Conservation (phyloP, 2,113 vertebrate species). For the Actinemys pallida region DNA sequence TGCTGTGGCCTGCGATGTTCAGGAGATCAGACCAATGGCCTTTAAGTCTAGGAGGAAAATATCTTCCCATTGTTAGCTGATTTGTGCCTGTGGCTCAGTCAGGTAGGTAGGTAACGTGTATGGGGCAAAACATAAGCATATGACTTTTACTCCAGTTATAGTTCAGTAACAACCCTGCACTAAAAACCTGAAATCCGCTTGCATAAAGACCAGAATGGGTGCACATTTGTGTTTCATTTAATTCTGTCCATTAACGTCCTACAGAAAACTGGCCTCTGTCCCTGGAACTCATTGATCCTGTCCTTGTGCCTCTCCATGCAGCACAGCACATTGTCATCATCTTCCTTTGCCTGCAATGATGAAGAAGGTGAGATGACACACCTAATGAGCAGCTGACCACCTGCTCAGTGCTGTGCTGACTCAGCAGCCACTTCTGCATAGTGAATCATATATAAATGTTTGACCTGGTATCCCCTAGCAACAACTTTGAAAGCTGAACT, state of each 20-base stretch:
- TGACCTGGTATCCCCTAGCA: not conserved
- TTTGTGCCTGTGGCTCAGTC: not conserved
- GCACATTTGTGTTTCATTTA: not conserved
- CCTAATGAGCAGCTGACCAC: not conserved
- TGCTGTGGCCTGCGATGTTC: not conserved
- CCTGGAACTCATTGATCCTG: not conserved
- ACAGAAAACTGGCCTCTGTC: not conserved
- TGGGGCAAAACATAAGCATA: not conserved
- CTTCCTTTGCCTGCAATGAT: not conserved
- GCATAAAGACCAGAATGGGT: not conserved
- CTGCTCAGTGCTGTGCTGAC: not conserved
- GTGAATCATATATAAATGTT: not conserved
- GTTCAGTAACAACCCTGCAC: not conserved
- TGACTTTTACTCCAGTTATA: not conserved
- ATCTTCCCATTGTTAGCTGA: not conserved
- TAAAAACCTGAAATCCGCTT: not conserved
- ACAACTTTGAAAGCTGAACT: not conserved
- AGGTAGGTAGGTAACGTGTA: not conserved
- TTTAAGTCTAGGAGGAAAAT: not conserved
- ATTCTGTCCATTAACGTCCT: not conserved
- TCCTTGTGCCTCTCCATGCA: not conserved
- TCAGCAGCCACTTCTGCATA: accelerated
- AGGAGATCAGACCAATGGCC: not conserved
- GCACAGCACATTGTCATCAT: not conserved
- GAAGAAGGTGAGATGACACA: not conserved